Evolutionary conservation across 2,113 vertebrate species (phyloP), one percentile per base, ranked within the genome.

Genomic region (Platichthys flesus): DNA sequence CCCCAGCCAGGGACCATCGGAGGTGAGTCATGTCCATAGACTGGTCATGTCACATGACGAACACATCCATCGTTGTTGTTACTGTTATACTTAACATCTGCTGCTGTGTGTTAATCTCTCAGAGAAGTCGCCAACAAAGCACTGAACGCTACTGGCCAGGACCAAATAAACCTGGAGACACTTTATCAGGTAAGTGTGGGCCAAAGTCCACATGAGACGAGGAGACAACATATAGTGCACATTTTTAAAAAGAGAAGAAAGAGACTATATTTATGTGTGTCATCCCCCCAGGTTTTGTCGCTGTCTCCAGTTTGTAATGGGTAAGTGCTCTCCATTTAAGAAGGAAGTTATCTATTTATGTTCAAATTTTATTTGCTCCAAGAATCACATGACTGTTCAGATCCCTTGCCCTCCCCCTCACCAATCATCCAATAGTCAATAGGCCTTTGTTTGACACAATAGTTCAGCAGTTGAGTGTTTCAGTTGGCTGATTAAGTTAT

Each of bases 81-180:
- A 2, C 15, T 65, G 0, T 62, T n/a, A 4, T 52, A 28, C 26
- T 28, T 28, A 0, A 21, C 61, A 3, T 13, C 28, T 13, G 2
- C 47, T 68, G 5, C 23, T 51, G 18, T 28, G 56, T 28, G 58
- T 87, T 73, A 31, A 61, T 55, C 81, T 76, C 57, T 24, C 31
- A 99, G 97, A 90, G 94, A 96, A 18, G 86, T 92, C 26, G 96
- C 97, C 73, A 95, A 93, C 78, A 95, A 92, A 87, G 96, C 96
- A 28, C 84, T 99, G 35, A 98, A 99, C 84, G 88, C 91, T 26
- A 98, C 95, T 0, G 96, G 97, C 31, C 96, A 97, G 79, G 88
- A 84, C 0, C 87, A 96, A 73, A 95, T 99, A 73, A 94, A 90
- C 73, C 76, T 95, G 47, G 81, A 95, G 6, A 83, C 95, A 0